Evolutionary conservation across 2,113 vertebrate genomes (phyloP).

Genomic region (Oceanodroma tethys): DNA sequence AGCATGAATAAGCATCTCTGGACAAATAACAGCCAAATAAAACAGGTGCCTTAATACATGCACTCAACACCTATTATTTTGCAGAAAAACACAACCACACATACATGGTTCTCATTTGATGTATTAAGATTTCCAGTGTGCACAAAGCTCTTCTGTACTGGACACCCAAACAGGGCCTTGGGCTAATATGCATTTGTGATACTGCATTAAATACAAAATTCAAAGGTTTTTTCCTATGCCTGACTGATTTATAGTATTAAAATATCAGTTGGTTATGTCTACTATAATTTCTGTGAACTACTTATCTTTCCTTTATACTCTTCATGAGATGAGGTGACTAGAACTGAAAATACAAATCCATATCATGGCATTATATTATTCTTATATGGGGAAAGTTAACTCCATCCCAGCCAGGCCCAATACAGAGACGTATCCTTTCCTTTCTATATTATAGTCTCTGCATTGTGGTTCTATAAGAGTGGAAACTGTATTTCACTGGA

Average conservation of each 20-base stretch:
- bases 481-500: neutral
- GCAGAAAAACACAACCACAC: neutral
- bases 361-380: neutral
- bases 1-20: conserved; percentile 46
- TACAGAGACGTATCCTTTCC: neutral
- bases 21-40: conserved; percentile 43
- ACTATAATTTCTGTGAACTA: neutral
- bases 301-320: neutral
- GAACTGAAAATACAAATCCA: neutral
- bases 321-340: neutral
- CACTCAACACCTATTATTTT: conserved; percentile 16
- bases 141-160: neutral
- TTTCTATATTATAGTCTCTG: neutral
- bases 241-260: neutral
- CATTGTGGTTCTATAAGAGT: neutral
- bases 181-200: neutral
- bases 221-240: neutral
- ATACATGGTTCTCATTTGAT: neutral
- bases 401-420: neutral
- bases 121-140: neutral
- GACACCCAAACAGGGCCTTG: neutral
- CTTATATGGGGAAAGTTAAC: neutral
- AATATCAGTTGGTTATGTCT: neutral
- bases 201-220: neutral
- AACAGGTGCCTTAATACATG: conserved; percentile 32